Base-by-base conservation (phyloP, 1,140 invertebrate genomes). In the Pseudomyrmex cubaensis region DNA sequence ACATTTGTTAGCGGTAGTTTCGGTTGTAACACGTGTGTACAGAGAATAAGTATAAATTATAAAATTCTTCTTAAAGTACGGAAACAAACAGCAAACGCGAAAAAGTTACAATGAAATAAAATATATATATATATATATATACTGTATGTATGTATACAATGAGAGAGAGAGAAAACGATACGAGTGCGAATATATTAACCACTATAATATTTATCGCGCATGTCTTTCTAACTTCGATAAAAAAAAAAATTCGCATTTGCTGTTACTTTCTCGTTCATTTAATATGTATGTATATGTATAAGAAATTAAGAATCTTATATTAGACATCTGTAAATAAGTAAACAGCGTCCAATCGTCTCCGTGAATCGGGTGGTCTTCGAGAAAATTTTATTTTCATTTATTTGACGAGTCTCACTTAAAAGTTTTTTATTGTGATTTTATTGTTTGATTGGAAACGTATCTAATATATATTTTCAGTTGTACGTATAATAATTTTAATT, bases 11-110 rank as follows among this genome's bases (percentile, higher is more conserved):
- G 86, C 77, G 86, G 48, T 75, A 85, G 63, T 86, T 85, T 85
- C 80, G 83, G 61, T 73, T 25, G 82, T 86, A 82, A 35, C 35
- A 35, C 35, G 35, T 35, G 35, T 78, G 72, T 91, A 90, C 91
- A 91, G 90, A 91, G 82, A 86, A 50, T 87, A 90, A 91, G 82
- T 72, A 87, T 91, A 91, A 91, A 91, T 91, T 91, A 90, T 91
- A 35, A 87, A 80, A 87, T 73, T 88, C 83, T 86, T 69, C 20
- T 17, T 20, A 48, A 54, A 22, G 12, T 44, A 76, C 25, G 48
- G 35, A 35, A 66, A 35, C 50, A 25, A 67, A 66, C 8, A 35
- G 15, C 20, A 17, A 76, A 44, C 5, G 62, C 35, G 52, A 77
- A 54, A 54, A 12, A 0, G 35, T 35, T 35, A 35, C 35, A 20